phyloP scores from a whole-genome alignment of 1,140 invertebrate species.

The Andricus grossulariae region DNA sequence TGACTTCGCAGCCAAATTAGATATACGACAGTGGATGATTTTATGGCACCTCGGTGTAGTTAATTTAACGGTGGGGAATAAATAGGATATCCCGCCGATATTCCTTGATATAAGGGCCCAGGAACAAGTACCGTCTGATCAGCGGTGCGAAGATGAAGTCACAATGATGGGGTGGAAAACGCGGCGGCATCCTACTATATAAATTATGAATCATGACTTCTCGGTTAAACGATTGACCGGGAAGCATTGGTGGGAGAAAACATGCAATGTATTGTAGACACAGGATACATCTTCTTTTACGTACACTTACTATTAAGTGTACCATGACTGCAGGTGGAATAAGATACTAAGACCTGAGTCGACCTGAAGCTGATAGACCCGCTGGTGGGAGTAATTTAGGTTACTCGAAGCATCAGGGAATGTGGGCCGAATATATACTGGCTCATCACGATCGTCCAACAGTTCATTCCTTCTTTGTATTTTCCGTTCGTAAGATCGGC shows the following conservation, averaged over 20 bases:
- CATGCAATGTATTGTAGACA: background rate
- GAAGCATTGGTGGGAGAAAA: background rate
- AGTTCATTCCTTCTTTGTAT: slow-evolving; percentile 73
- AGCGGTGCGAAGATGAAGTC: background rate
- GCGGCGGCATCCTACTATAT: background rate
- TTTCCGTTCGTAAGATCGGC: slow-evolving; percentile 63
- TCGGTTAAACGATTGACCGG: background rate
- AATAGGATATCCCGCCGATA: no score
- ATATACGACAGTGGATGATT: no score
- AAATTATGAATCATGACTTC: background rate
- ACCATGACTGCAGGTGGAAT: slow-evolving; percentile 50
- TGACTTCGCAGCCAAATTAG: no score
- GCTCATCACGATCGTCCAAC: slow-evolving; percentile 67
- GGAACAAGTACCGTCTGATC: no score
- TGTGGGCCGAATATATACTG: slow-evolving; percentile 76
- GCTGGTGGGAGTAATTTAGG: slow-evolving; percentile 73
- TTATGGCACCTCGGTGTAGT: no score
- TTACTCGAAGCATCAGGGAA: slow-evolving; percentile 75
- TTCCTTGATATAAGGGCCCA: no score
- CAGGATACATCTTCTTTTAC: slow-evolving; percentile 37
- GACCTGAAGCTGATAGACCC: slow-evolving; percentile 61
- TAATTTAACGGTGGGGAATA: no score
- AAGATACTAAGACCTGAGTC: slow-evolving; percentile 47
- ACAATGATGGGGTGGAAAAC: background rate
- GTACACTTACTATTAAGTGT: slow-evolving; percentile 47